Conservation (phyloP, 2,797 vertebrate species). For the Gadopsis marmoratus region DNA sequence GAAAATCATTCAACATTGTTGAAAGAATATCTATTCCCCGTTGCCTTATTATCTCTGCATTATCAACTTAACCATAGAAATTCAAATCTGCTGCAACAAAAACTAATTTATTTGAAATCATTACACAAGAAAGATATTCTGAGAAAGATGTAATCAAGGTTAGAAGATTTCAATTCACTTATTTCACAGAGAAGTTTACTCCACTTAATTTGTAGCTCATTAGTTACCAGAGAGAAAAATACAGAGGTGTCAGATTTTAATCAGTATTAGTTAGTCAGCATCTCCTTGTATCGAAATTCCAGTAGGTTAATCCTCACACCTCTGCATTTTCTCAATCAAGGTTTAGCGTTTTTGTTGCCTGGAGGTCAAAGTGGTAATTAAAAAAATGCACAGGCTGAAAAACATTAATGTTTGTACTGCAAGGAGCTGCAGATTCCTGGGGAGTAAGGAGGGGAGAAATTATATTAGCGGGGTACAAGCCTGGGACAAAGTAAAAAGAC, state of each 20-base stretch:
- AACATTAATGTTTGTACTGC: conserved; percentile 53
- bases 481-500: conserved; percentile 63
- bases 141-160: conserved; percentile 51
- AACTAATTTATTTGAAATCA: conserved; percentile 46
- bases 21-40: conserved; percentile 36
- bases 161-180: conserved; percentile 41
- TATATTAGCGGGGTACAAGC: conserved; percentile 50
- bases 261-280: conserved; percentile 57
- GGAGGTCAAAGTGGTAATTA: conserved; percentile 75
- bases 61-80: conserved; percentile 31
- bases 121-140: conserved; percentile 48
- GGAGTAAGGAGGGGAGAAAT: conserved; percentile 49
- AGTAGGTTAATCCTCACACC: conserved; percentile 53
- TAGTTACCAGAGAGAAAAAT: conserved; percentile 33
- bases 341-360: conserved; percentile 53
- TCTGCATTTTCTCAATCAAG: conserved; percentile 54
- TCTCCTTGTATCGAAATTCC: conserved; percentile 47
- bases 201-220: conserved; percentile 42
- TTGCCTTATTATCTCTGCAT: conserved; percentile 40
- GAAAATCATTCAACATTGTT: conserved; percentile 32
- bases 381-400: conserved; percentile 51
- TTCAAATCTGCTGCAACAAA: conserved; percentile 44
- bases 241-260: conserved; percentile 61
- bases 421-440: conserved; percentile 43
- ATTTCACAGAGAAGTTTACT: conserved; percentile 30